A percentile compares a stretch with the other conserved stretches of the same genome.
These are phyloP conservation scores for Pediacus dermestoides DNA, from an alignment of 2,888 invertebrate species.

Conservation along the genomic window DNA sequence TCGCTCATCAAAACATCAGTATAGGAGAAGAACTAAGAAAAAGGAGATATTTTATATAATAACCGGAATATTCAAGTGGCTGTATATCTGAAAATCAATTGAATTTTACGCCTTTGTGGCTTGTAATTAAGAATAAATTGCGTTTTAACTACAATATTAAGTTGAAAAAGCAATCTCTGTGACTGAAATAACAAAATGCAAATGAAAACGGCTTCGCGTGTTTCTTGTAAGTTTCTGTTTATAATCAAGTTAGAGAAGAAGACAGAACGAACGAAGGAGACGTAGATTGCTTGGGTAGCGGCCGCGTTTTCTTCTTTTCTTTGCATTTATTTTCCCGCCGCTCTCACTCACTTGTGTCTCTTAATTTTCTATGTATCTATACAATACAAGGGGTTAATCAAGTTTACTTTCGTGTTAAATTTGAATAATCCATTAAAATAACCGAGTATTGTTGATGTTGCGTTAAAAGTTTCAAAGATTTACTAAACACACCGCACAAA, in stretches of 20 bases:
- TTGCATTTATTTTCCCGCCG: no score
- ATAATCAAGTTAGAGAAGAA: conserved; percentile 36
- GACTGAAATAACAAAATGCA: conserved; percentile 35
- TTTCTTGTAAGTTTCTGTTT: conserved; percentile 36
- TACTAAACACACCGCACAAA: no score
- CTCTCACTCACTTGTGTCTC: conserved; percentile 16
- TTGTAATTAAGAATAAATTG: conserved; percentile 8
- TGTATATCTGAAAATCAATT: conserved; percentile 6
- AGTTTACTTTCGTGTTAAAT: conserved; percentile 29
- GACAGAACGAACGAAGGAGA: no score
- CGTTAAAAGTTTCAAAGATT: no score
- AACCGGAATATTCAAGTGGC: background rate
- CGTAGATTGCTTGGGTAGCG: conserved; percentile 15
- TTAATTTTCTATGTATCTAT: conserved; percentile 34
- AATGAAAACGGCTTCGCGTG: conserved; percentile 34
- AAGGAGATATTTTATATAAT: background rate
- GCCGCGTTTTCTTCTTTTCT: conserved; percentile 28
- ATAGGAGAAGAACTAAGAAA: no score
- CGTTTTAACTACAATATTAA: conserved; percentile 5
- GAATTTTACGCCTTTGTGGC: conserved; percentile 3
- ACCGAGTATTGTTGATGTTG: conserved; percentile 2
- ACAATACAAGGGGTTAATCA: conserved; percentile 32
- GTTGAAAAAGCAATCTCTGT: conserved; percentile 30
- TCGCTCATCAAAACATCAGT: no score
- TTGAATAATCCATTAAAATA: conserved; percentile 15